Percentiles rank a stretch among this genome's conserved stretches.
Conservation (phyloP, 2,113 vertebrate genomes). For the Sakesphorus luctuosus region DNA sequence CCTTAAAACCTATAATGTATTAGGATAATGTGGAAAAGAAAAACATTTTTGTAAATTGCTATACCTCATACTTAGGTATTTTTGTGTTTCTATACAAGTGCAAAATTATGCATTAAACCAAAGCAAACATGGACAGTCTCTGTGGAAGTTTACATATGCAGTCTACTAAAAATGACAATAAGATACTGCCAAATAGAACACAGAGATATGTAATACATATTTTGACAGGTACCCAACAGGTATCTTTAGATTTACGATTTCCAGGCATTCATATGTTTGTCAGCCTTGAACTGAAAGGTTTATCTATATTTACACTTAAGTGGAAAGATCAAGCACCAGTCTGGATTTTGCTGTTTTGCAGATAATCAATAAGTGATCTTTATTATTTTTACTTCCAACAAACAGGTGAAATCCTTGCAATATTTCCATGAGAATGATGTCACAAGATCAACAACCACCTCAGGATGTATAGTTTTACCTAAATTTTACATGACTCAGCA, state of each 20-base stretch:
- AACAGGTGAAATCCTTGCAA: neutral
- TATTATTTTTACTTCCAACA: neutral
- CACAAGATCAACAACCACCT: neutral
- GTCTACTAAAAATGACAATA: neutral
- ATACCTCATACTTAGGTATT: neutral
- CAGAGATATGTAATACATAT: neutral
- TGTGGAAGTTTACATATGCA: neutral
- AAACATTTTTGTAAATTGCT: neutral
- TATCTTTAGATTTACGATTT: accelerated
- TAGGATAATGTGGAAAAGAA: neutral
- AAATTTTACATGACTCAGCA: neutral
- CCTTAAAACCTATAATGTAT: no score
- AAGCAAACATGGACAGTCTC: neutral
- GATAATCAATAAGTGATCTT: neutral
- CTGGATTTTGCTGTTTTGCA: neutral
- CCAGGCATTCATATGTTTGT: neutral
- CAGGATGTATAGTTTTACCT: neutral
- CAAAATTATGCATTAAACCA: neutral
- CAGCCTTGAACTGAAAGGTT: neutral
- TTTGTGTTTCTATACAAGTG: neutral
- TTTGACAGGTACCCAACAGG: neutral
- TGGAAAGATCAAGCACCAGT: neutral
- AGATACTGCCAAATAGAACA: neutral
- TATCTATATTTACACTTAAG: neutral
- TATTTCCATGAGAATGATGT: neutral